These are phyloP conservation scores for Porites evermanni DNA, from an alignment of 92 coral and sea anemone species.

Conservation along the genomic window DNA sequence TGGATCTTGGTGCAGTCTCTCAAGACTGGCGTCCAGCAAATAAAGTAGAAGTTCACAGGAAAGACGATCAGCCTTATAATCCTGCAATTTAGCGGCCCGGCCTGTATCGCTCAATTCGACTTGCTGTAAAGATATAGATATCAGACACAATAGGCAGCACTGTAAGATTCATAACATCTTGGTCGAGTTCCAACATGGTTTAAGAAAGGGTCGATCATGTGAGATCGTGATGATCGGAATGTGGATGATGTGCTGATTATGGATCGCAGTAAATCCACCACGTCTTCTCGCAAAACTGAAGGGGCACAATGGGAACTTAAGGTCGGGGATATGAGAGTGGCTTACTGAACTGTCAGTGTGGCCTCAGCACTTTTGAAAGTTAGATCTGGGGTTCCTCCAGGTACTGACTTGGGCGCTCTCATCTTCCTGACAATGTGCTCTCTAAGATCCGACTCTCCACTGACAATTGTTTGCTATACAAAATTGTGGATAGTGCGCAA, in stretches of 20 bases:
- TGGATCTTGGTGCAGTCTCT: background rate
- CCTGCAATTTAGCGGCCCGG: conserved; percentile 11
- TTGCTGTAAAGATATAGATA: conserved; percentile 10
- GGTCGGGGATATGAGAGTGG: background rate
- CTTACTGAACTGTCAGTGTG: background rate
- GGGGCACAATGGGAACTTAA: background rate
- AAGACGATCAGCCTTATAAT: conserved; percentile 2
- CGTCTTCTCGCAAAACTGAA: background rate
- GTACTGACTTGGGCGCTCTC: background rate
- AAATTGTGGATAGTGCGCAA: background rate
- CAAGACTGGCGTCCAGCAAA: background rate
- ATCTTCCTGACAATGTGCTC: background rate
- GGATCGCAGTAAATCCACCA: background rate
- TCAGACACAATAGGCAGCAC: conserved; percentile 2
- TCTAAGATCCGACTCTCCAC: background rate
- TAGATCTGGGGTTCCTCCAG: conserved; percentile 10
- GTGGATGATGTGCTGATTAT: background rate
- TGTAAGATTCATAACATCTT: background rate
- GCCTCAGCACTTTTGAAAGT: background rate
- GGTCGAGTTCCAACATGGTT: background rate
- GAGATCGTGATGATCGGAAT: background rate
- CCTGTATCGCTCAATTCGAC: conserved; percentile 18
- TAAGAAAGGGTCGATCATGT: background rate
- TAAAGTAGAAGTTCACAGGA: background rate
- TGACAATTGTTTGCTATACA: background rate